Evolutionary conservation across 2,888 invertebrate species (phyloP), one percentile per base, ranked within the genome.

Genomic region (Cheilosia variabilis): DNA sequence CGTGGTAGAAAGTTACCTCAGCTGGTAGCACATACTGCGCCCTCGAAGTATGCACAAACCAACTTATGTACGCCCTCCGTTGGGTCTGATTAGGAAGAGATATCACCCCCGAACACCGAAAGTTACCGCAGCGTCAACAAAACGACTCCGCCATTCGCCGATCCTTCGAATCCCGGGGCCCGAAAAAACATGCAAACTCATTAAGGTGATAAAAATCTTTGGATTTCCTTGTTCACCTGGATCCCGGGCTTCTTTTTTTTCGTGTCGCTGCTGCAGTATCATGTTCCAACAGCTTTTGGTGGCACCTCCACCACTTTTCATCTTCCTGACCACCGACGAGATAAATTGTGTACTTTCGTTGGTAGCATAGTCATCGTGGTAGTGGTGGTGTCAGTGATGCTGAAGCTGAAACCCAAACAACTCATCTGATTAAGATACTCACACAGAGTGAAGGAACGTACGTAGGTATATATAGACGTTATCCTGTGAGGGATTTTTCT

Each of bases 191-290:
- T 86, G 86, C 81, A 81, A 86, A 86, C 86, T 86, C 86, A 86
- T 86, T 86, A 86, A 86, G 86, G 76, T 86, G 86, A 86, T 86
- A 86, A 81, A 84, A 86, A 86, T 86, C 86, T 86, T 77, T 76
- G 81, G 80, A 76, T 86, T 77, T 81, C 53, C 86, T 72, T 76
- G 76, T 72, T 72, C 86, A 76, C 72, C 72, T 81, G 79, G 76
- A 86, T 72, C 45, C 57, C 9, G 62, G 43, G 19, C 22, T 45
- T 78, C 47, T 57, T 83, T 76, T 71, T 55, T 37, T 47, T 24
- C 34, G 7, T 71, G 47, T 80, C 71, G 50, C 43, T 71, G 52
- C 43, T 71, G 71, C 69, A 53, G 66, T 73, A 66, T 71, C 62
- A 52, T 77, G 66, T 72, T 72, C 71, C 66, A 71, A 41, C 77